A percentile compares a stretch with the other conserved stretches of the same genome.
These are phyloP conservation scores for Argopecten irradians DNA, from an alignment of 1,140 invertebrate species.

Conservation along the genomic window DNA sequence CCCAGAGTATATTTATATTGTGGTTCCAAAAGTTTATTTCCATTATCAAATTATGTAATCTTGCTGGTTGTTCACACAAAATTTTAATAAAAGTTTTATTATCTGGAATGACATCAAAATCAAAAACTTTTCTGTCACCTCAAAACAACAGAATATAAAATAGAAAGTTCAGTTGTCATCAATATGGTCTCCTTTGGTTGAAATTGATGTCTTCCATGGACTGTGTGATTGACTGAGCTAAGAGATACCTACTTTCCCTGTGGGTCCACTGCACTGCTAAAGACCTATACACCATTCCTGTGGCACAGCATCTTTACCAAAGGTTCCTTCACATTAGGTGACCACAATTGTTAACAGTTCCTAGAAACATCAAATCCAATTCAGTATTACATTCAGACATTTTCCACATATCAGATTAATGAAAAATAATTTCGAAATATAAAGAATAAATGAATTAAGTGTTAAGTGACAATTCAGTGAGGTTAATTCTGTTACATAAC, in stretches of 20 bases:
- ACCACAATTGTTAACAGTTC: constrained; percentile 95
- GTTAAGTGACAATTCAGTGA: too few relatives aligned
- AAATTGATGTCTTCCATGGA: not conserved
- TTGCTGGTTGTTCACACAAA: too few relatives aligned
- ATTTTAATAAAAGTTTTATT: too few relatives aligned
- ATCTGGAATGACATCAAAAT: too few relatives aligned
- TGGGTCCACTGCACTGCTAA: constrained; percentile 87
- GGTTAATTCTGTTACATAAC: too few relatives aligned
- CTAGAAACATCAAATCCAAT: constrained; percentile 74
- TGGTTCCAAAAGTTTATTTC: not conserved
- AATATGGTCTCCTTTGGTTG: not conserved
- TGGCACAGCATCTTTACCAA: constrained; percentile 96
- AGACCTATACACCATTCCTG: constrained; percentile 85
- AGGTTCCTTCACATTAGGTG: constrained; percentile 90
- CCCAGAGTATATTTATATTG: not conserved
- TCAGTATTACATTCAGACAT: too few relatives aligned
- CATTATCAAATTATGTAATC: too few relatives aligned
- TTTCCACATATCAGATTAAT: too few relatives aligned
- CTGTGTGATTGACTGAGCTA: too few relatives aligned
- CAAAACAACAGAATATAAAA: not conserved
- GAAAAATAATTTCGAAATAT: too few relatives aligned
- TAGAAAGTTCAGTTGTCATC: not conserved
- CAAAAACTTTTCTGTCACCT: not conserved
- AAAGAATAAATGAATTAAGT: too few relatives aligned
- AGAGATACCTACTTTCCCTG: constrained; percentile 86